Conservation (phyloP, 2,113 vertebrate genomes). For the Willisornis vidua region DNA sequence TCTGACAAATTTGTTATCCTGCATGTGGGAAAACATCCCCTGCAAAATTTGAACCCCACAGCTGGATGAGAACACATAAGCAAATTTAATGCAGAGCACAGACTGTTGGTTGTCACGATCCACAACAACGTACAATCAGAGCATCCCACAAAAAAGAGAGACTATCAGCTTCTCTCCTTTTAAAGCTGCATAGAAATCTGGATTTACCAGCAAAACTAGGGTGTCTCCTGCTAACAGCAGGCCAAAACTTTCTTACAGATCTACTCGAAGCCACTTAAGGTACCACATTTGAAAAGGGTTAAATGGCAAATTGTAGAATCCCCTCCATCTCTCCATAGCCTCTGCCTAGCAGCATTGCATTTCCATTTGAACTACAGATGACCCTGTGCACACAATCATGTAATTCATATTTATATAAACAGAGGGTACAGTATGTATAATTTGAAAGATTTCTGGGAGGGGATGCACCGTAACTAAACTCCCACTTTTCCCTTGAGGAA, state of each 20-base stretch:
- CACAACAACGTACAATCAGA: background rate
- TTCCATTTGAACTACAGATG: slow-evolving; percentile 73
- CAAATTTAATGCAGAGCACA: slow-evolving; percentile 27
- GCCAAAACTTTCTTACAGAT: background rate
- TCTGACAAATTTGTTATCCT: slow-evolving; percentile 25
- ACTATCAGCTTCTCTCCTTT: background rate
- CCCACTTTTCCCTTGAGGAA: slow-evolving; percentile 73
- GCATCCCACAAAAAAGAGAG: background rate
- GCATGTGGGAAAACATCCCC: slow-evolving; percentile 12
- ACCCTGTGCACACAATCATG: slow-evolving; percentile 72
- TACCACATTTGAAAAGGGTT: slow-evolving; percentile 23
- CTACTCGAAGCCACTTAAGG: background rate
- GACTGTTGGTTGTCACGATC: slow-evolving; percentile 19
- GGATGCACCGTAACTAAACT: slow-evolving; percentile 69
- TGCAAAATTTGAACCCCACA: slow-evolving; percentile 36
- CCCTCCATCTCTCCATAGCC: background rate
- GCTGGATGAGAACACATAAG: slow-evolving; percentile 39
- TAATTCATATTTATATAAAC: slow-evolving; percentile 81
- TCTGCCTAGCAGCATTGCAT: slow-evolving; percentile 54
- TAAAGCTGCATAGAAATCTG: background rate
- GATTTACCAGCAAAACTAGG: background rate
- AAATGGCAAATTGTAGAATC: background rate
- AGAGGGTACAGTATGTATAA: slow-evolving; percentile 74
- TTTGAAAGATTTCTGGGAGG: slow-evolving; percentile 77
- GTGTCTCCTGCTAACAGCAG: background rate